Base-by-base conservation (phyloP, 2,113 vertebrate species). In the Lutjanus erythropterus region DNA sequence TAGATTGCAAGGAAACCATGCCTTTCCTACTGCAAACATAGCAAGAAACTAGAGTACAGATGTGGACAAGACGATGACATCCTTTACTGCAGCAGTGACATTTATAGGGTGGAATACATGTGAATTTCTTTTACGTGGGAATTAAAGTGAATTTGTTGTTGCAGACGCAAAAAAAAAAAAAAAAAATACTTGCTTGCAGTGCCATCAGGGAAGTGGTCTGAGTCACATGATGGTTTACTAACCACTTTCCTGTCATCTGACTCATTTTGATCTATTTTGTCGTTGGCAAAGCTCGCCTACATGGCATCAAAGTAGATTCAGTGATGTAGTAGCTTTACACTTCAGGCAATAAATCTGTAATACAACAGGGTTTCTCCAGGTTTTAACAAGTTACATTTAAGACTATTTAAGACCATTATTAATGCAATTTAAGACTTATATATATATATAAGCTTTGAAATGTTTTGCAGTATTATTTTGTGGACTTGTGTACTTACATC, bases 191-290 rank as follows among this genome's bases (percentile, higher is more conserved):
- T 19, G 12, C 25, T 47, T 69, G 42, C 12, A 29, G 19, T 15
- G 52, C 49, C 37, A 71, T 55, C 16, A 75, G 55, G 85, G 71
- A 86, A 83, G 66, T 76, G 60, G 80, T 85, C 9, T 58, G 58
- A 64, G 31, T 75, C 46, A 33, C 50, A 53, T 39, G 56, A 59
- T 47, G 61, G 29, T 12, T 19, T 42, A 31, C 9, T 46, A 74
- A 70, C 55, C 61, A 37, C 47, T 77, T 89, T 83, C 74, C 78
- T 80, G 76, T 71, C 7, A 66, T 55, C 12, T 75, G 46, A 65
- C 50, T 59, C 46, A 3, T 69, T 58, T 9, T 80, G 42, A 56
- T 7, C 3, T 52, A 2, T 9, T 69, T 23, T 44, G 25, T 39
- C 39, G n/a, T 23, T 73, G 46, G 12, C 33, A 72, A 67, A 49